Evolutionary conservation across 2,797 vertebrate species (phyloP).

Genomic region (Gouania willdenowi): DNA sequence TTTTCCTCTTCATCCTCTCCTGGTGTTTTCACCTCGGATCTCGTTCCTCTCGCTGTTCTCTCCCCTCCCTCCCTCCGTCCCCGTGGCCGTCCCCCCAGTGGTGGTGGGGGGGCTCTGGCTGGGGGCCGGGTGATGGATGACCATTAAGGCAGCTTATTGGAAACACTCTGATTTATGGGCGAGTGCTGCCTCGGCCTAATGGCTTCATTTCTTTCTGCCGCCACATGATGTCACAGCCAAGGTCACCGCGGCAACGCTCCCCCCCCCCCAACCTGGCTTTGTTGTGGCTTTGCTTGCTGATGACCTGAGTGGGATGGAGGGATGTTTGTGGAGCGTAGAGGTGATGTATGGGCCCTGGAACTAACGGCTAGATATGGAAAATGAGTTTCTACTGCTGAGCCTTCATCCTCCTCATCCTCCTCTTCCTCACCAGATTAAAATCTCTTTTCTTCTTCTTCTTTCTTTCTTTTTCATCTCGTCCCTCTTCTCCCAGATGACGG

Average conservation of each 20-base stretch:
- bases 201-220: conserved; percentile 99
- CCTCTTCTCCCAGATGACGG: conserved; percentile 57
- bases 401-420: conserved; percentile 32
- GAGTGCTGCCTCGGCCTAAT: conserved; percentile 96
- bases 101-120: conserved; percentile 84
- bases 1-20: conserved; percentile 8
- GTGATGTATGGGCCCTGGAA: conserved; percentile 55
- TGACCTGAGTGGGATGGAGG: conserved; percentile 86
- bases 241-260: conserved; percentile 94
- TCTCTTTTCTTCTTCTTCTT: conserved; percentile 10
- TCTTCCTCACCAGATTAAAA: too few relatives aligned
- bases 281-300: conserved; percentile 95
- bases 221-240: conserved; percentile 99
- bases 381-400: conserved; percentile 52
- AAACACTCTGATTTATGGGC: conserved; percentile 99
- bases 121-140: conserved; percentile 98
- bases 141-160: conserved; percentile 99
- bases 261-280: too few relatives aligned
- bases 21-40: too few relatives aligned
- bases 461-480: conserved; percentile 18
- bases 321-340: conserved; percentile 54
- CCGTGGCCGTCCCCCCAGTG: conserved; percentile 61
- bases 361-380: conserved; percentile 51
- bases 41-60: conserved; percentile 5
- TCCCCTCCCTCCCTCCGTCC: conserved; percentile 22